Percentiles rank a stretch among this genome's conserved stretches.
phyloP scores from a whole-genome alignment of 2,888 invertebrate species.

The Homarus gammarus region DNA sequence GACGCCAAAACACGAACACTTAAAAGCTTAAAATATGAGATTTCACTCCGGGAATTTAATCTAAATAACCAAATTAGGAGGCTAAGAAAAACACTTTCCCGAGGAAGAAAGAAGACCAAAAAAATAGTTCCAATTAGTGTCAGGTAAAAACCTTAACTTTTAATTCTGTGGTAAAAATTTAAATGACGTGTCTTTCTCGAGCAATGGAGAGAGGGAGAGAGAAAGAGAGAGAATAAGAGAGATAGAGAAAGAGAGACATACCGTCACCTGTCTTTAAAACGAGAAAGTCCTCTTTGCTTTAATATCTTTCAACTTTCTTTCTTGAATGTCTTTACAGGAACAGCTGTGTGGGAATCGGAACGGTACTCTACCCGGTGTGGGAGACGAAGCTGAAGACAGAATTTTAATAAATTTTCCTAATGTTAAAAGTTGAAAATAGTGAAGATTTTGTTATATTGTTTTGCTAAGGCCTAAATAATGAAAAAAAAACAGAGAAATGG shows the following conservation, averaged over 20 bases:
- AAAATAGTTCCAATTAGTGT: constrained; percentile 24
- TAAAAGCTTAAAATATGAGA: not conserved
- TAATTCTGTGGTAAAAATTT: not conserved
- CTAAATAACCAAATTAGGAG: constrained; percentile 7
- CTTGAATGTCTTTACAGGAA: no score
- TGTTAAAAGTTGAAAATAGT: no score
- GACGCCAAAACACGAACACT: not conserved
- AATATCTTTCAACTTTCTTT: not conserved
- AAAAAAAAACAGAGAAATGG: no score
- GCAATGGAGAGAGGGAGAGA: not conserved
- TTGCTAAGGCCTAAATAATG: no score
- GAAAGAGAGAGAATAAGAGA: not conserved
- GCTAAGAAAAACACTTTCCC: constrained; percentile 18
- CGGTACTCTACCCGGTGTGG: no score
- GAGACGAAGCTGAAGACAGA: no score
- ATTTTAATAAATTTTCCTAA: no score
- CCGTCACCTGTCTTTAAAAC: not conserved
- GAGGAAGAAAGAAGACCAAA: not conserved
- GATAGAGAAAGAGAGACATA: not conserved
- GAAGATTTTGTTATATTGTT: no score
- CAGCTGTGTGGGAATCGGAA: not conserved
- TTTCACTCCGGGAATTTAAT: constrained; percentile 15
- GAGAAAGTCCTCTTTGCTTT: not conserved
- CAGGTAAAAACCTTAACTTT: constrained; percentile 1
- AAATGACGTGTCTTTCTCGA: not conserved